Evolutionary conservation across 2,797 vertebrate species (phyloP).

Genomic region (Melanogrammus aeglefinus): DNA sequence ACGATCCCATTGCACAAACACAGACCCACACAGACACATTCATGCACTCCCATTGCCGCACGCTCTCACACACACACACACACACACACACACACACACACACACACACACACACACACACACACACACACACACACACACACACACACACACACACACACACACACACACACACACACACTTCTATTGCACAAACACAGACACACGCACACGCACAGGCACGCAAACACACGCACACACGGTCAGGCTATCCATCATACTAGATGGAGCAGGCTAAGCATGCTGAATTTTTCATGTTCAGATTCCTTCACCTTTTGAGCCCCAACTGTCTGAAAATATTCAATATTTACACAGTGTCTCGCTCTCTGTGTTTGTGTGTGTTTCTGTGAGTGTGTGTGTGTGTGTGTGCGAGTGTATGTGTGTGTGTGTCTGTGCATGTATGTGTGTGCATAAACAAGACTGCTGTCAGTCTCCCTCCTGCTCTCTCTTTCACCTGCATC

Average conservation of each 20-base stretch:
- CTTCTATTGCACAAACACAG: not conserved
- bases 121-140: no score
- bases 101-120: not conserved
- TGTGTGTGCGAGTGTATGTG: no score
- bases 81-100: not conserved
- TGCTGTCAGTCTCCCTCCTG: no score
- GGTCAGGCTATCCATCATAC: conserved; percentile 32
- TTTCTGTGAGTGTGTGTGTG: no score
- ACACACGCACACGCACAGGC: conserved; percentile 2
- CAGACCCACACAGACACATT: conserved; percentile 5
- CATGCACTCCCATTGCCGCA: no score
- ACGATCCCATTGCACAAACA: not conserved
- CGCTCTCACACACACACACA: not conserved
- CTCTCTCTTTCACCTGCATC: no score
- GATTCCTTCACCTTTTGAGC: conserved; percentile 50
- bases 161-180: no score
- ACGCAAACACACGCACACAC: not conserved
- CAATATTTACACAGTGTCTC: conserved; percentile 40
- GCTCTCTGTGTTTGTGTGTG: no score
- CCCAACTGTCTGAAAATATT: conserved; percentile 32
- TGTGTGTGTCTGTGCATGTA: no score
- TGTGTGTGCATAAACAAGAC: no score
- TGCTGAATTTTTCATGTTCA: conserved; percentile 48
- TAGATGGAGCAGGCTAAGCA: conserved; percentile 36
- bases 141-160: no score